Percentiles rank a stretch among this genome's conserved stretches.
Conservation (phyloP, 2,113 vertebrate genomes). For the Psilopogon haemacephalus region DNA sequence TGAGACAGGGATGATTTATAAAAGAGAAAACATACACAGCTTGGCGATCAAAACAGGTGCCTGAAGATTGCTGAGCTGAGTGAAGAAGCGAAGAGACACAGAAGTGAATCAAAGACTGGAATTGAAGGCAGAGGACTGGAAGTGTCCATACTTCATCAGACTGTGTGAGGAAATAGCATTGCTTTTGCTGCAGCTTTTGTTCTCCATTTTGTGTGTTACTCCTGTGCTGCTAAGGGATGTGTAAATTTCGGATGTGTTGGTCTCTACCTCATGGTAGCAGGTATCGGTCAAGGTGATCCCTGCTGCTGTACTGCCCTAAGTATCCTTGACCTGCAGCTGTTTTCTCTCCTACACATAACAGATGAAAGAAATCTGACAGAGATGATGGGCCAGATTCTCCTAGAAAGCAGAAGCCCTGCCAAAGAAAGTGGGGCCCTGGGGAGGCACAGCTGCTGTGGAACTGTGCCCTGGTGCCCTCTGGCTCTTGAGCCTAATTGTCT, state of each 20-base stretch:
- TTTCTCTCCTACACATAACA: not conserved
- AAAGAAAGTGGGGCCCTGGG: not conserved
- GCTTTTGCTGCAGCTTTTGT: not conserved
- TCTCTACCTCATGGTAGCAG: accelerated
- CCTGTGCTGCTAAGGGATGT: not conserved
- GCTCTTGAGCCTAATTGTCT: not conserved
- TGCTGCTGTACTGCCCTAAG: not conserved
- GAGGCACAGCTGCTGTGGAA: not conserved
- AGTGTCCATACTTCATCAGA: not conserved
- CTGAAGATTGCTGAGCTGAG: constrained; percentile 34
- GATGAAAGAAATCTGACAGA: not conserved
- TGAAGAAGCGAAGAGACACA: not conserved
- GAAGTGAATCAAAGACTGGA: constrained; percentile 1
- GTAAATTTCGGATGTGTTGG: not conserved
- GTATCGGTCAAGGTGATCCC: not conserved
- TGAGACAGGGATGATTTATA: constrained; percentile 14
- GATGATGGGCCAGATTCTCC: not conserved
- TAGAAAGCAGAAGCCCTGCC: not conserved
- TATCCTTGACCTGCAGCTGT: not conserved
- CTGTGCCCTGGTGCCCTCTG: not conserved
- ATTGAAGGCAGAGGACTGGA: not conserved
- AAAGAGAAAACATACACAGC: not conserved
- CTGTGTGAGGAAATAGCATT: not conserved
- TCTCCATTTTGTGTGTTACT: not conserved
- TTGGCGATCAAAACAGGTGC: constrained; percentile 21